Percentiles rank a stretch among this genome's conserved stretches.
Evolutionary conservation across 2,113 vertebrate species (phyloP).

Genomic region (Engystomops pustulosus): DNA sequence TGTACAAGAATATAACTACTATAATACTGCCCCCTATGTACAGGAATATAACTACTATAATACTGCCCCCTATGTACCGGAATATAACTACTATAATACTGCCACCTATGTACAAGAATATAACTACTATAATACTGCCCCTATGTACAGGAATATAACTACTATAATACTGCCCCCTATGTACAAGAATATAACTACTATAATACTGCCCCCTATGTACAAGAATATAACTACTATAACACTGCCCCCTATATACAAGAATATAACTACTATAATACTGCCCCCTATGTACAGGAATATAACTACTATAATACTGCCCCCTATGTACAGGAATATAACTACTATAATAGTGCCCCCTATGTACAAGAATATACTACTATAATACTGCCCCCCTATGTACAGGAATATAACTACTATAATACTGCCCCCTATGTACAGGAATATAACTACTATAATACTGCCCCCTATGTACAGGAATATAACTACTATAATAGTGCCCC

Average conservation of each 20-base stretch:
- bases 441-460: conserved; percentile 17
- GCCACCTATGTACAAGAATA: not conserved
- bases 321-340: conserved; percentile 4
- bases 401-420: not conserved
- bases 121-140: conserved; percentile 2
- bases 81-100: conserved; percentile 18
- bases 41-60: conserved; percentile 19
- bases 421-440: not conserved
- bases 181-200: conserved; percentile 18
- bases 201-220: not conserved
- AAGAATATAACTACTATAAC: conserved; percentile 4
- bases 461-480: conserved; percentile 2
- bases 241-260: not conserved
- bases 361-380: conserved; percentile 15
- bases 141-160: not conserved
- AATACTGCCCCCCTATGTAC: too few species aligned
- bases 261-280: conserved; percentile 14
- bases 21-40: too few species aligned
- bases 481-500: conserved; percentile 11
- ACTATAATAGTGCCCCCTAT: conserved; percentile 3
- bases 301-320: not conserved
- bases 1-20: too few species aligned
- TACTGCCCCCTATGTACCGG: not conserved
- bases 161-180: not conserved
- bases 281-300: not conserved